A percentile compares a stretch with the other conserved stretches of the same genome.
Conservation (phyloP, 1,140 invertebrate genomes). For the Drosophila burlai region DNA sequence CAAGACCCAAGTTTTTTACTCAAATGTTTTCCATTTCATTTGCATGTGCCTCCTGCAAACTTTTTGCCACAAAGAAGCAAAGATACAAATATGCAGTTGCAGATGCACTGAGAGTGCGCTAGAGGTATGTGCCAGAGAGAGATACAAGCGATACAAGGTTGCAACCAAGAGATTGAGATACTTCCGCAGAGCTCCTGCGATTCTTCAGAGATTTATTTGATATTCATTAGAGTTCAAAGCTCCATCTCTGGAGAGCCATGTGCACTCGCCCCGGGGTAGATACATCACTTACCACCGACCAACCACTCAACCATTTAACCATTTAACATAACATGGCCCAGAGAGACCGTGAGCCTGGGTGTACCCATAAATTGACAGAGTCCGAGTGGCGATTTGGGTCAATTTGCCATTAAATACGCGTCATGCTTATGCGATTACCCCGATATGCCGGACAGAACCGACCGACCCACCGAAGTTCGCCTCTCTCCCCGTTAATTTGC, state of each 20-base stretch:
- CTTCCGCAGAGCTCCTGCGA: background rate
- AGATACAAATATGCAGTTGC: conserved; percentile 19
- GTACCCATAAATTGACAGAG: conserved; percentile 31
- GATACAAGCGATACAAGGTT: conserved; percentile 43
- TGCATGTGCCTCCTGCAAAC: conserved; percentile 65
- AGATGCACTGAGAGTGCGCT: background rate
- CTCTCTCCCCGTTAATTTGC: conserved; percentile 47
- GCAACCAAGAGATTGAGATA: conserved; percentile 41
- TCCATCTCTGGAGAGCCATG: background rate
- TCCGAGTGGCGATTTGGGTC: conserved; percentile 59
- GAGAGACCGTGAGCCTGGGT: background rate
- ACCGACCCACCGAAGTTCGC: background rate
- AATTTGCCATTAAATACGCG: conserved; percentile 69
- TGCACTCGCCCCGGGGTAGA: background rate
- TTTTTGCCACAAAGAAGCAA: conserved; percentile 30
- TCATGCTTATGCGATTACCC: conserved; percentile 60
- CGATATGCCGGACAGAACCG: conserved; percentile 1
- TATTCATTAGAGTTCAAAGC: conserved; percentile 18
- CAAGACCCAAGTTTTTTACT: conserved; percentile 49
- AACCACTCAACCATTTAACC: background rate
- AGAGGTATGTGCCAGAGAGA: background rate
- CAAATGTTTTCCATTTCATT: conserved; percentile 79
- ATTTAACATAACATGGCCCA: conserved; percentile 15
- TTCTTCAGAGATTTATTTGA: conserved; percentile 1
- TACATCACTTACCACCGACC: conserved; percentile 14